A percentile compares a stretch with the other conserved stretches of the same genome.
Conservation (phyloP, 2,888 invertebrate species). For the Synergus laeviventris region DNA sequence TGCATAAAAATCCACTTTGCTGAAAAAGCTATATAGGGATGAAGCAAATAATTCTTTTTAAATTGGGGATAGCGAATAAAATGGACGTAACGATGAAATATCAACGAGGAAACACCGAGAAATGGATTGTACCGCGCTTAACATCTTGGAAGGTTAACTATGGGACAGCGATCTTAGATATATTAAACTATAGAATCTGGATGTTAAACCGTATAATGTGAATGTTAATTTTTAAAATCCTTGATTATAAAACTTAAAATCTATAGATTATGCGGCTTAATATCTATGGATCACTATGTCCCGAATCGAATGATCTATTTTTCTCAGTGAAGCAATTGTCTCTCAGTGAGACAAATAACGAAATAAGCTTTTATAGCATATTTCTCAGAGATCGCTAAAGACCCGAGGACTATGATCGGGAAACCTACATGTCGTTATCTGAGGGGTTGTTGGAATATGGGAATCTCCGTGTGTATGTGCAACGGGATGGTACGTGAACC, state of each 20-base stretch:
- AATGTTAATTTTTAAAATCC: too few relatives aligned
- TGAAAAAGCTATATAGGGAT: constrained; percentile 1
- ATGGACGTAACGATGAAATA: constrained; percentile 67
- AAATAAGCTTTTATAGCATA: background rate
- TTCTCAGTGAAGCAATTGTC: constrained; percentile 9
- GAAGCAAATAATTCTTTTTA: constrained; percentile 63
- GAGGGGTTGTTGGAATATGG: constrained; percentile 25
- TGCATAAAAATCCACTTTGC: constrained; percentile 28
- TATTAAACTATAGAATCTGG: too few relatives aligned
- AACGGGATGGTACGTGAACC: constrained; percentile 60
- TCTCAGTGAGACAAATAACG: constrained; percentile 14
- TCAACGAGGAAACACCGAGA: constrained; percentile 59
- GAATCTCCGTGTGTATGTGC: constrained; percentile 47
- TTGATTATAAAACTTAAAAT: too few relatives aligned
- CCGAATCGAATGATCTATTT: too few relatives aligned
- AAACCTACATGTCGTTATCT: constrained; percentile 17
- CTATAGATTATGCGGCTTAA: too few relatives aligned
- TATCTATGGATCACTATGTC: too few relatives aligned
- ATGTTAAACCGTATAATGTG: too few relatives aligned
- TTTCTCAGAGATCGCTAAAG: background rate
- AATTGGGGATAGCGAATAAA: constrained; percentile 63
- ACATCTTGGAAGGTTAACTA: too few relatives aligned
- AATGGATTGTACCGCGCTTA: too few relatives aligned
- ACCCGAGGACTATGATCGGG: background rate
- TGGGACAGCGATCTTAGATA: too few relatives aligned